Conservation (phyloP, 2,797 vertebrate genomes). For the Australoheros facetus region DNA sequence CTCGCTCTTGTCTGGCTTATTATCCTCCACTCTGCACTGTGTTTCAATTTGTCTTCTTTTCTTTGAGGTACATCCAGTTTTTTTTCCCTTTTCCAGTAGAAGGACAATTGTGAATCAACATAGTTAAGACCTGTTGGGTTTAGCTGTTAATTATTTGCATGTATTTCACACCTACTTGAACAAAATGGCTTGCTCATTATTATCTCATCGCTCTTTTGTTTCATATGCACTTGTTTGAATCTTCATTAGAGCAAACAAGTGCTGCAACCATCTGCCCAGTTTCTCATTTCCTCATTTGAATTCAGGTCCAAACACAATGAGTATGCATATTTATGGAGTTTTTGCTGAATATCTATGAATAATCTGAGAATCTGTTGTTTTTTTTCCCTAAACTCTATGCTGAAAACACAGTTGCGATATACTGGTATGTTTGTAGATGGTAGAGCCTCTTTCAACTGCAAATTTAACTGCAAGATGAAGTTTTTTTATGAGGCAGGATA, state of each 20-base stretch:
- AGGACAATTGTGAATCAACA: slow-evolving; percentile 13
- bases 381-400: background rate
- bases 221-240: slow-evolving; percentile 39
- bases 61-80: slow-evolving; percentile 3
- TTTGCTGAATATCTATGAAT: slow-evolving; percentile 12
- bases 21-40: background rate
- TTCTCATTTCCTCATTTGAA: slow-evolving; percentile 35
- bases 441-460: background rate
- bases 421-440: background rate
- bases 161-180: slow-evolving; percentile 51
- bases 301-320: slow-evolving; percentile 11
- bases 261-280: slow-evolving; percentile 44
- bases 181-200: slow-evolving; percentile 41
- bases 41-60: slow-evolving; percentile 3
- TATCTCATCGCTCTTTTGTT: slow-evolving; percentile 36
- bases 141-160: slow-evolving; percentile 35
- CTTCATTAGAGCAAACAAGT: slow-evolving; percentile 41
- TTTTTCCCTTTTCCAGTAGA: background rate
- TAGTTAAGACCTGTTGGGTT: slow-evolving; percentile 35
- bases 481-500: background rate
- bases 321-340: background rate
- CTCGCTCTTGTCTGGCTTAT: background rate
- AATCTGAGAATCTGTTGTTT: background rate
- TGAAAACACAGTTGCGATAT: background rate
- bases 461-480: background rate